Evolutionary conservation across 64 coral and sea anemone genomes (phyloP).

Genomic region (Acropora tenuis): DNA sequence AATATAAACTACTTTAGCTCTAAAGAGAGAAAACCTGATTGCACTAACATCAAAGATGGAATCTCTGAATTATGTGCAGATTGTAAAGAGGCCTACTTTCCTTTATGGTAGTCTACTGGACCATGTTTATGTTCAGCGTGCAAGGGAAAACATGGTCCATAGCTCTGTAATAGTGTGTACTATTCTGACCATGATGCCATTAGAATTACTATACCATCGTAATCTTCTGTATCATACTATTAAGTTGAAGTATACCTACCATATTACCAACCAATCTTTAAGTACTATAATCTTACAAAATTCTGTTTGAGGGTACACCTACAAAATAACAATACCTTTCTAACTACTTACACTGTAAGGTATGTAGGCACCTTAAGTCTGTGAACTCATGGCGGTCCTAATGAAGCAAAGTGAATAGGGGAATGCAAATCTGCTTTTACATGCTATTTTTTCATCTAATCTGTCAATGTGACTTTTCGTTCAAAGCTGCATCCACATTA

Average conservation of each 20-base stretch:
- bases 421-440: background rate
- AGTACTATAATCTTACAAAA: background rate
- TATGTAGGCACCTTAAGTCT: background rate
- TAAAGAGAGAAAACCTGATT: background rate
- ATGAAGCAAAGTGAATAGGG: background rate
- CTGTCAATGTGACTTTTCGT: background rate
- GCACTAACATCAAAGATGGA: slow-evolving; percentile 3
- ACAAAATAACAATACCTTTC: too few species aligned
- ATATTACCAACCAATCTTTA: background rate
- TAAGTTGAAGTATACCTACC: background rate
- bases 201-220: slow-evolving; percentile 14
- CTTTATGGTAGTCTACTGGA: slow-evolving; percentile 35
- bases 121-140: slow-evolving; percentile 26
- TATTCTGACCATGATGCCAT: slow-evolving; percentile 47
- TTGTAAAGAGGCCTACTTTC: slow-evolving; percentile 30
- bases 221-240: background rate
- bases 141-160: background rate
- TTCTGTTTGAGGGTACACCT: too few species aligned
- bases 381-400: background rate
- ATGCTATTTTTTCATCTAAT: background rate
- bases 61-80: slow-evolving; percentile 15
- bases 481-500: background rate
- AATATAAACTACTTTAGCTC: slow-evolving; percentile 31
- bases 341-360: too few species aligned
- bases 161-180: slow-evolving; percentile 11